A percentile compares a stretch with the other conserved stretches of the same genome.
Evolutionary conservation across 53 echinoderm and acorn worm genomes (phyloP).

Genomic region (Patiria pectinifera): DNA sequence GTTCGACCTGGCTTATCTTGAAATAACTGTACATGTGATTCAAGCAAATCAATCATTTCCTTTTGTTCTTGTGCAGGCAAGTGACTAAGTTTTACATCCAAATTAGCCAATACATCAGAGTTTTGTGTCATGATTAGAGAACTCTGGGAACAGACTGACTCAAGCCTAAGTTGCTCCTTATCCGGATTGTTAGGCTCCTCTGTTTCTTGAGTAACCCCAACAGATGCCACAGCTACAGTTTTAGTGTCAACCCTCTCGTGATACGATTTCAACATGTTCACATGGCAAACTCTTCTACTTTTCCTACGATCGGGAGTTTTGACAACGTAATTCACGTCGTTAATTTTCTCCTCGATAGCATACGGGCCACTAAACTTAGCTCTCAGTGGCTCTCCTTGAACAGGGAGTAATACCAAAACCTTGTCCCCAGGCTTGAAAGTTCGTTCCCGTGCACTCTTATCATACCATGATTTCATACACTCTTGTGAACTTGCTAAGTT

Average conservation of each 20-base stretch:
- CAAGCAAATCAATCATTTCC: constrained; percentile 43
- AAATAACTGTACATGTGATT: constrained; percentile 41
- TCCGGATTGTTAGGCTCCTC: too few species aligned
- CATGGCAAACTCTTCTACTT: constrained; percentile 60
- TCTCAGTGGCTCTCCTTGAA: constrained; percentile 66
- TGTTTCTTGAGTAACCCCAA: too few species aligned
- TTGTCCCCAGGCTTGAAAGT: constrained; percentile 70
- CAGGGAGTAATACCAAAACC: constrained; percentile 69
- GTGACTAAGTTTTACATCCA: constrained; percentile 51
- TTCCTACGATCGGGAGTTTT: constrained; percentile 73
- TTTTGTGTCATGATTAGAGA: not conserved
- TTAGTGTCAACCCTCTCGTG: not conserved
- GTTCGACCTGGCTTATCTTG: constrained; percentile 54
- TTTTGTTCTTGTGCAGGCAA: constrained; percentile 17
- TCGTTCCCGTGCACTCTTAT: constrained; percentile 52
- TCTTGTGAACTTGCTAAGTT: constrained; percentile 30
- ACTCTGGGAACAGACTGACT: too few species aligned
- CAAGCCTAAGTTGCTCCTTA: too few species aligned
- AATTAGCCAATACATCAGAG: constrained; percentile 44
- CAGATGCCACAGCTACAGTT: too few species aligned
- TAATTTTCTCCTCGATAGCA: constrained; percentile 49
- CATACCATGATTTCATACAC: constrained; percentile 68
- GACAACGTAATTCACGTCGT: constrained; percentile 72
- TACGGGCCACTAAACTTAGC: constrained; percentile 73
- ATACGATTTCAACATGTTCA: constrained; percentile 74